A percentile compares a stretch with the other conserved stretches of the same genome.
Evolutionary conservation across 92 coral and sea anemone species (phyloP).

Genomic region (Porites lobata): DNA sequence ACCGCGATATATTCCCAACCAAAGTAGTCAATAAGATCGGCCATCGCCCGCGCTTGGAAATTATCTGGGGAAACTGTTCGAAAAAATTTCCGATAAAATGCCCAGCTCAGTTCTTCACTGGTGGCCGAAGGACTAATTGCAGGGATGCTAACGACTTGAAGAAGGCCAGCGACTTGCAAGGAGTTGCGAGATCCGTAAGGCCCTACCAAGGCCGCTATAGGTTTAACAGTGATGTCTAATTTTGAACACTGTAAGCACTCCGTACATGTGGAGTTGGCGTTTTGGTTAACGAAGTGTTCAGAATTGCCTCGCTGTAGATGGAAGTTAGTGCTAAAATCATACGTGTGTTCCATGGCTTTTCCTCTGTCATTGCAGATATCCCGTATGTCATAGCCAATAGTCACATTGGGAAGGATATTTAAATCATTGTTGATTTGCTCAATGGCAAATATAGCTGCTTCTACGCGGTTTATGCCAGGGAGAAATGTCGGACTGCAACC

Average conservation of each 20-base stretch:
- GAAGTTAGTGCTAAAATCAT: conserved; percentile 64
- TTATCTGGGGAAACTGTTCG: conserved; percentile 79
- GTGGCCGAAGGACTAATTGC: conserved; percentile 87
- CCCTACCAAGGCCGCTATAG: conserved; percentile 75
- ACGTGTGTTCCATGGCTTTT: conserved; percentile 76
- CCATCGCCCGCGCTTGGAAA: conserved; percentile 84
- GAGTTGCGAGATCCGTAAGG: conserved; percentile 78
- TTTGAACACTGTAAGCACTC: conserved; percentile 41
- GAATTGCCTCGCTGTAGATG: conserved; percentile 39
- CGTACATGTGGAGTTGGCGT: neutral
- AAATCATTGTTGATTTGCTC: conserved; percentile 76
- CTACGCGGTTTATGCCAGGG: conserved; percentile 77
- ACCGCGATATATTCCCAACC: conserved; percentile 82
- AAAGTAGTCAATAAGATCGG: conserved; percentile 74
- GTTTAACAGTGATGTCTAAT: conserved; percentile 36
- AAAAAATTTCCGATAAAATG: conserved; percentile 70
- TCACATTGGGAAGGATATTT: conserved; percentile 65
- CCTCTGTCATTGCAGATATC: conserved; percentile 81
- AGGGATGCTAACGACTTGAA: conserved; percentile 78
- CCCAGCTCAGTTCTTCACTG: conserved; percentile 83
- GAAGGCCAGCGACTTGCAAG: conserved; percentile 82
- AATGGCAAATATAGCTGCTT: conserved; percentile 71
- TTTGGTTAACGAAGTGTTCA: neutral
- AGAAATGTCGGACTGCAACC: conserved; percentile 63
- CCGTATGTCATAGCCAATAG: conserved; percentile 89